Percentiles rank a stretch among this genome's conserved stretches.
Evolutionary conservation across 37 sponge, comb jelly and placozoan species (phyloP).

Genomic region (Bolinopsis microptera): DNA sequence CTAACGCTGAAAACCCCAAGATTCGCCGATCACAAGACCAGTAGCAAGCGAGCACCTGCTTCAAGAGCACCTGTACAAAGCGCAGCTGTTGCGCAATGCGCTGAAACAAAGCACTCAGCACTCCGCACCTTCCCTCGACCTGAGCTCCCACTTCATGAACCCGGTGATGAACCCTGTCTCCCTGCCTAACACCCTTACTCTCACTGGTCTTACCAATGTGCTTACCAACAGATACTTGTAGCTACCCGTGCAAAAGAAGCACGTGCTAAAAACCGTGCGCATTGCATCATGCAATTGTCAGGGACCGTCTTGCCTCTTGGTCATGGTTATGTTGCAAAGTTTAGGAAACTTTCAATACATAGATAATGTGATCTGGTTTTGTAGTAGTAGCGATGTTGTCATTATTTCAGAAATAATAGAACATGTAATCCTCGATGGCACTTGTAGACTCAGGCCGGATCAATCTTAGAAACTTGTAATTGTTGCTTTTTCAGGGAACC

Average conservation of each 20-base stretch:
- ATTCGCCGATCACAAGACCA: constrained; percentile 50
- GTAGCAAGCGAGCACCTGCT: constrained; percentile 44
- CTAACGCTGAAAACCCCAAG: no score
- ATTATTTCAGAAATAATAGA: no score
- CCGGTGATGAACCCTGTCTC: background rate
- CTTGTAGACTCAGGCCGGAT: no score
- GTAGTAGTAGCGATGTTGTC: background rate
- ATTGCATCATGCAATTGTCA: no score
- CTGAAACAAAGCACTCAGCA: background rate
- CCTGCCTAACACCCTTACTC: background rate
- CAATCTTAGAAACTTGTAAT: no score
- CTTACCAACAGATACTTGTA: constrained; percentile 46
- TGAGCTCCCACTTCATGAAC: background rate
- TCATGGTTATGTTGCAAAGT: background rate
- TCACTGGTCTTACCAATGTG: constrained; percentile 27
- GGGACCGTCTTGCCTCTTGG: background rate
- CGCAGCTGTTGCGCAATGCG: constrained; percentile 21
- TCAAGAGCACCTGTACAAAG: constrained; percentile 56
- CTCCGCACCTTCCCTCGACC: background rate
- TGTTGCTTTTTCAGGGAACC: background rate
- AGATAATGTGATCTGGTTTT: background rate
- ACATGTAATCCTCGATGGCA: no score
- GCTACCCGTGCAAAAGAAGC: background rate
- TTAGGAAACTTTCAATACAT: background rate
- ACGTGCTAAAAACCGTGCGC: no score